These are phyloP conservation scores for Sphaeramia orbicularis DNA, from an alignment of 2,797 vertebrate genomes.

Conservation along the genomic window DNA sequence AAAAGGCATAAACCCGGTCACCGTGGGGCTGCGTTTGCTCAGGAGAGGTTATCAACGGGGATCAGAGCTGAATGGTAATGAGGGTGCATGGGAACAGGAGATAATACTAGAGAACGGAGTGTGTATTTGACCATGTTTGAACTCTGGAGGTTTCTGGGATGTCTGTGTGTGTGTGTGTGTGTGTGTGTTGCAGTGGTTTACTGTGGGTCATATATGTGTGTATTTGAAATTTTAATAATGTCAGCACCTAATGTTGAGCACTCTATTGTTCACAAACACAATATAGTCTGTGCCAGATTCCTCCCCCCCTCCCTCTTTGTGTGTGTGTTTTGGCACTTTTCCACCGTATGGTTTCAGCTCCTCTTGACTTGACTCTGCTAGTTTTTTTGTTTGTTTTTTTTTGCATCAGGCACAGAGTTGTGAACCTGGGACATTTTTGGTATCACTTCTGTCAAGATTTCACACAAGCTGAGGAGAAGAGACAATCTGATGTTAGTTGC, in stretches of 20 bases:
- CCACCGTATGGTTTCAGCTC: too few species aligned
- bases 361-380: too few species aligned
- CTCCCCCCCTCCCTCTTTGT: too few species aligned
- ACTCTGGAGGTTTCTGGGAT: conserved; percentile 14
- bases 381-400: too few species aligned
- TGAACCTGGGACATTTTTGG: too few species aligned
- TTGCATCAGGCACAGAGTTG: too few species aligned
- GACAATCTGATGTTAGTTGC: too few species aligned
- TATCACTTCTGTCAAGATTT: too few species aligned
- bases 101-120: conserved; percentile 43
- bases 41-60: conserved; percentile 67
- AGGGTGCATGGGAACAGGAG: conserved; percentile 56
- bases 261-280: conserved; percentile 36
- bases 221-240: conserved; percentile 58
- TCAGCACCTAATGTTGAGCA: conserved; percentile 26
- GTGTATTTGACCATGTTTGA: conserved; percentile 4
- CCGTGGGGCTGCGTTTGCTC: conserved; percentile 18
- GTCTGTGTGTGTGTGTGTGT: conserved; percentile 21
- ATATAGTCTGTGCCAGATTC: too few species aligned
- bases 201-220: conserved; percentile 11
- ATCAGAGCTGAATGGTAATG: conserved; percentile 71
- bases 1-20: conserved; percentile 59
- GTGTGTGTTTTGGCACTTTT: too few species aligned
- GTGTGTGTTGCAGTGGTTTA: conserved; percentile 5
- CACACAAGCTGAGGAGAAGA: too few species aligned